Conservation (phyloP, 2,113 vertebrate species). For the Xiphias gladius region DNA sequence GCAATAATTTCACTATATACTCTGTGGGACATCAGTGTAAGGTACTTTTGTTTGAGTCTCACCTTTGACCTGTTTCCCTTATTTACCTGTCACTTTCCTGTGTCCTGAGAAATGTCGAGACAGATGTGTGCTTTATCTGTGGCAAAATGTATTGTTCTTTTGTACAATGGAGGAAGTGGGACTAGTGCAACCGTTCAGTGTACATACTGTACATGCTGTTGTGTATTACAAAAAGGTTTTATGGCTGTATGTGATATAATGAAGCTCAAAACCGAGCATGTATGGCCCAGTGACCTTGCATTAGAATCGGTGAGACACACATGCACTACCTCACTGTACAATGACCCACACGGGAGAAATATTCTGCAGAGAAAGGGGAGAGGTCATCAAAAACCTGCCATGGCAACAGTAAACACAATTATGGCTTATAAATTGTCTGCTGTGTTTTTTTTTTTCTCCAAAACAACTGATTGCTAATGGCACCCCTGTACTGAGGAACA, state of each 20-base stretch:
- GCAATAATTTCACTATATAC: background rate
- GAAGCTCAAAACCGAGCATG: conserved; percentile 9
- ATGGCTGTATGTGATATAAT: conserved; percentile 26
- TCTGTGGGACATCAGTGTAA: background rate
- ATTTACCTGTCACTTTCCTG: background rate
- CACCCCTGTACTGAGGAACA: conserved; percentile 2
- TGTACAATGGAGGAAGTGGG: conserved; percentile 9
- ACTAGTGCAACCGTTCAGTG: conserved; percentile 3
- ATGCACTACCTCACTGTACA: conserved; percentile 26
- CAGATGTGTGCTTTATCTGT: background rate
- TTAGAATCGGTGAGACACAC: conserved; percentile 31
- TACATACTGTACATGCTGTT: conserved; percentile 23
- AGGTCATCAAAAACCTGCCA: conserved; percentile 49
- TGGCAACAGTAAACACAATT: conserved; percentile 41
- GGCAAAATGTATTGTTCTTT: conserved; percentile 18
- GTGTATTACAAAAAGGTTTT: conserved; percentile 30
- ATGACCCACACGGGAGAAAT: conserved; percentile 42
- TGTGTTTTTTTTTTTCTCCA: conserved; percentile 10
- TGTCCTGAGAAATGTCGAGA: conserved; percentile 13
- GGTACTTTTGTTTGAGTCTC: background rate
- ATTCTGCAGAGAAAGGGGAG: conserved; percentile 30
- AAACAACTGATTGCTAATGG: conserved; percentile 26
- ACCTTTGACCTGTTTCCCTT: conserved; percentile 36
- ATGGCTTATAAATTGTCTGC: conserved; percentile 29
- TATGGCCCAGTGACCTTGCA: conserved; percentile 39